Base-by-base conservation (phyloP, 2,888 invertebrate genomes). In the Strigamia transsilvanica region DNA sequence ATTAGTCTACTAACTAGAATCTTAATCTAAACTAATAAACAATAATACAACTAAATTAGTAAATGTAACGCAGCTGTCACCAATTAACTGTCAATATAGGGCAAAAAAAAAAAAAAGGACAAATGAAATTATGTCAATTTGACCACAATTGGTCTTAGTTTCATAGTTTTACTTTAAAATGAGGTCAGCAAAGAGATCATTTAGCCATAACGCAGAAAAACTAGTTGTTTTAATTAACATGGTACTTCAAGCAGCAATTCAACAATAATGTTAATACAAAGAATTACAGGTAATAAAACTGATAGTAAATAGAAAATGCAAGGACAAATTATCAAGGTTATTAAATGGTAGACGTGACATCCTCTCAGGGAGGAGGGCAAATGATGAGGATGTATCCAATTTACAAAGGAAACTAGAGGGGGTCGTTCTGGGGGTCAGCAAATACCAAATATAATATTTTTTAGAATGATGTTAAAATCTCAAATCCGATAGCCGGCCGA, bases 241-340 rank as follows among this genome's bases (percentile, higher is more conserved):
- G 38, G 38, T 7, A 38, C 38, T 38, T 38, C 10, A 38, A 38
- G 38, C 38, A 38, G 38, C 6, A 38, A 38, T n/a, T 46, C n/a
- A 15, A 46, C 13, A 46, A 46, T 46, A 15, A 46, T 15, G n/a
- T 46, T 46, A 46, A 61, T 61, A 61, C 61, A 21, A 61, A 23
- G 23, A 23, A 61, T 21, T 6, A 21, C 61, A 61, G 61, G 23
- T 61, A 61, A 61, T 61, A 61, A 61, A 61, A 61, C 23, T 2
- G 18, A 23, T 23, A 5, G 61, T 61, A 61, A 61, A 61, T 61
- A 18, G 10, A 61, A 61, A 18, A 3, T 61, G 23, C 61, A 61
- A 61, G 61, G 61, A 61, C 61, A 23, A 61, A 61, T 23, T 61
- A 61, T 61, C 61, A 61, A 61, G 61, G 61, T 61, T 61, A 61